Conservation (phyloP, 1,140 invertebrate genomes). For the Chymomyza costata region DNA sequence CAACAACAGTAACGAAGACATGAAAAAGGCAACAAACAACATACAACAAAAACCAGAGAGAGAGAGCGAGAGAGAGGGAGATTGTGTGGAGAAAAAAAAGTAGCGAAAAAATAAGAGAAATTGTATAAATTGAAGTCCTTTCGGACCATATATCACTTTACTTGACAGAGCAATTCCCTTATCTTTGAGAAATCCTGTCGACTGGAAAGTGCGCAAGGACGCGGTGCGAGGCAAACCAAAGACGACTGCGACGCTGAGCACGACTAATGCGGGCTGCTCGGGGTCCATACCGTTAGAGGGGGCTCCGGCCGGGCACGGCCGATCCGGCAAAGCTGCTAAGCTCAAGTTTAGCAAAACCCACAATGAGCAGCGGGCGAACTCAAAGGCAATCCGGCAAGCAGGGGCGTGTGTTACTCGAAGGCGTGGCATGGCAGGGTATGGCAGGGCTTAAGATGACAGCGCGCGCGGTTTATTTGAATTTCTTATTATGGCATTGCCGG, state of each 20-base stretch:
- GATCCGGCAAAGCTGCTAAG: conserved; percentile 60
- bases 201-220: conserved; percentile 72
- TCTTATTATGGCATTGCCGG: conserved; percentile 51
- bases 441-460: conserved; percentile 71
- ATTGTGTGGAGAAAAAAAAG: conserved; percentile 58
- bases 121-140: conserved; percentile 75
- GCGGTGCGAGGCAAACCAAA: conserved; percentile 22
- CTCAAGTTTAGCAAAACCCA: conserved; percentile 68
- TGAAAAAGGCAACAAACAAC: conserved; percentile 54
- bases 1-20: conserved; percentile 3
- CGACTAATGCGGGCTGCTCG: conserved; percentile 52
- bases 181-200: conserved; percentile 75
- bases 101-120: conserved; percentile 73
- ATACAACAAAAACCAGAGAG: neutral
- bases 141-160: conserved; percentile 75
- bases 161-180: conserved; percentile 75
- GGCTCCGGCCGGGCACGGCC: conserved; percentile 3
- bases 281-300: conserved; percentile 7
- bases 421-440: conserved; percentile 66
- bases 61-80: conserved; percentile 4
- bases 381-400: conserved; percentile 18
- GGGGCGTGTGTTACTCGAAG: conserved; percentile 47
- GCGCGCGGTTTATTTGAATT: conserved; percentile 70
- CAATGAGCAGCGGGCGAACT: conserved; percentile 26
- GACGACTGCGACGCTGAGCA: conserved; percentile 36